A percentile compares a stretch with the other conserved stretches of the same genome.
These are phyloP conservation scores for Rhimphoctona megacephalus DNA, from an alignment of 2,888 invertebrate species.

Conservation along the genomic window DNA sequence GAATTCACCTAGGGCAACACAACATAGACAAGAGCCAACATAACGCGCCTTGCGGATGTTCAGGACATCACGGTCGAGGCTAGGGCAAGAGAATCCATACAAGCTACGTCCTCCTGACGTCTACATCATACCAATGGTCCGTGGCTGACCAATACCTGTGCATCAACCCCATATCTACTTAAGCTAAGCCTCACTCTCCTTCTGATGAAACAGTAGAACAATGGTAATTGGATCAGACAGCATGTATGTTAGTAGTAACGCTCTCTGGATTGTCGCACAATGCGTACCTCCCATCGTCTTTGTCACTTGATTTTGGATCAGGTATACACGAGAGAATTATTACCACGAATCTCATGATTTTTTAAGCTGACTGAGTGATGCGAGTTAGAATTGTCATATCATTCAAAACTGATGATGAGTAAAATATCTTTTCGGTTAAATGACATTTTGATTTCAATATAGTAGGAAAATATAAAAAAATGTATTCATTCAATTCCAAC, in stretches of 20 bases:
- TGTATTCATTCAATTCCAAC: too few relatives aligned
- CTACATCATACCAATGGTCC: constrained; percentile 53
- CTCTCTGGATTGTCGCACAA: constrained; percentile 14
- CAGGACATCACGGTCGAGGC: constrained; percentile 26
- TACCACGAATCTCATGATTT: constrained; percentile 6
- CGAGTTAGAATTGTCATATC: background rate
- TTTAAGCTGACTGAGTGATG: background rate
- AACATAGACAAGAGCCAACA: constrained; percentile 44
- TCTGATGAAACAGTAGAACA: constrained; percentile 47
- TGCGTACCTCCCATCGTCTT: background rate
- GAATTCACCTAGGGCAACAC: constrained; percentile 10
- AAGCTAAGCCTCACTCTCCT: constrained; percentile 35
- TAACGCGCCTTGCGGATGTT: constrained; percentile 23
- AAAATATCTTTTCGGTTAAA: background rate
- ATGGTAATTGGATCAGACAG: constrained; percentile 61
- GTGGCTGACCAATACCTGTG: constrained; percentile 51
- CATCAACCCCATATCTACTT: constrained; percentile 51
- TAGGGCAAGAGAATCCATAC: background rate
- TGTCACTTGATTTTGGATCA: constrained; percentile 14
- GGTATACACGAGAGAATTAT: constrained; percentile 31
- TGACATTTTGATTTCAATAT: background rate
- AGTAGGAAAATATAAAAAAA: background rate
- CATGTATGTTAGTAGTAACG: constrained; percentile 49
- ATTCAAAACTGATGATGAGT: background rate
- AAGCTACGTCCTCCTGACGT: constrained; percentile 29